These are phyloP conservation scores for Abrostola tripartita DNA, from an alignment of 2,888 invertebrate genomes.

Conservation along the genomic window DNA sequence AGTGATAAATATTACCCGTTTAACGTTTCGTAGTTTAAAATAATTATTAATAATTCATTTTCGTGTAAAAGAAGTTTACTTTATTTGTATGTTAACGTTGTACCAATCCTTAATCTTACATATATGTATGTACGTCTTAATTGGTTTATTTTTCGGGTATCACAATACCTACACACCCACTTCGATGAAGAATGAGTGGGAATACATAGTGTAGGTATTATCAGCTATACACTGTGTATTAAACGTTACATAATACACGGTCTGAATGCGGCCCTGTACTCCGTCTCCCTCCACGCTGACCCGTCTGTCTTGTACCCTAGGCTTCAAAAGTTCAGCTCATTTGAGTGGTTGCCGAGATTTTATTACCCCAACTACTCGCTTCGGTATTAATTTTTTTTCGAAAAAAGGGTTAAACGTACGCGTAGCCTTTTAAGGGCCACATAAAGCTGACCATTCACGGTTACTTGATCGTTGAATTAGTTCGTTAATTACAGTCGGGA, in stretches of 20 bases:
- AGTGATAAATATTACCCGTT: no score
- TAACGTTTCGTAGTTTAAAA: no score
- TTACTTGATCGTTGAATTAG: conserved; percentile 81
- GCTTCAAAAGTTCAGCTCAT: conserved; percentile 88
- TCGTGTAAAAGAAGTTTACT: no score
- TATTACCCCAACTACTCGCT: conserved; percentile 86
- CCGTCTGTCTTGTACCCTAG: conserved; percentile 86
- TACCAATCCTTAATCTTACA: no score
- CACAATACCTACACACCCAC: no score
- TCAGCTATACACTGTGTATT: no score
- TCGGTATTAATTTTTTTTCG: conserved; percentile 80
- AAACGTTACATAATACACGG: conserved; percentile 8
- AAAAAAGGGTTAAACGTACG: conserved; percentile 81
- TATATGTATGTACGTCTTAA: no score
- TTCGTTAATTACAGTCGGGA: conserved; percentile 80
- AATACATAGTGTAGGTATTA: no score
- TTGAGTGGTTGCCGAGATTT: conserved; percentile 88
- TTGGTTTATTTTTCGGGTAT: not conserved
- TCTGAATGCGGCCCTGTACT: conserved; percentile 72
- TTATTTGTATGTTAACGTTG: no score
- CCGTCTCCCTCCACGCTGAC: conserved; percentile 84
- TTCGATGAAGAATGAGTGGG: no score
- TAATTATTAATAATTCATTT: no score
- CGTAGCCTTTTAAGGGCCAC: conserved; percentile 78
- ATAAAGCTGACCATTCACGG: conserved; percentile 83